A percentile compares a stretch with the other conserved stretches of the same genome.
phyloP scores from a whole-genome alignment of 92 coral and sea anemone species.

The Heliopora coerulea region DNA sequence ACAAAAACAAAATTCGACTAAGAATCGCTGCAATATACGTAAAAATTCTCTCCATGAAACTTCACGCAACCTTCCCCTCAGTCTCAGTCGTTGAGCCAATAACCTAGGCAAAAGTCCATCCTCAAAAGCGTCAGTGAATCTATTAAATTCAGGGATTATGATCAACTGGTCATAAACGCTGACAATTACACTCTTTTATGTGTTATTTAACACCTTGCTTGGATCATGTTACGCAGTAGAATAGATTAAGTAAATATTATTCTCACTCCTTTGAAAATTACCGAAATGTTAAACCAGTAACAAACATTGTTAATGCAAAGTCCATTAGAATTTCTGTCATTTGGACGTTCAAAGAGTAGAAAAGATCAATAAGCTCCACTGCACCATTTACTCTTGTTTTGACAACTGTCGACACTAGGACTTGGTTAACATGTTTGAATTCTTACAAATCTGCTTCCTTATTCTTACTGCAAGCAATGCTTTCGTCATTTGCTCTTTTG shows the following conservation, averaged over 20 bases:
- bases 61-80: not conserved
- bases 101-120: not conserved
- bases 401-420: not conserved
- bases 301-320: not conserved
- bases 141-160: not conserved
- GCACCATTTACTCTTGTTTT: too few relatives aligned
- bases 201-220: not conserved
- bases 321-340: too few relatives aligned
- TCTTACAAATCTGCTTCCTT: too few relatives aligned
- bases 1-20: conserved; percentile 71
- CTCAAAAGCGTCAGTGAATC: not conserved
- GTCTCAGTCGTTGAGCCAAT: not conserved
- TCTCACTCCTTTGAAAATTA: not conserved
- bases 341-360: too few relatives aligned
- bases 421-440: too few relatives aligned
- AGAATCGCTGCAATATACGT: conserved; percentile 82
- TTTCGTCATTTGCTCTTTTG: too few relatives aligned
- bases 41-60: conserved; percentile 80
- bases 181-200: not conserved
- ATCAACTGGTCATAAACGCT: not conserved
- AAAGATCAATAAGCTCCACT: too few relatives aligned
- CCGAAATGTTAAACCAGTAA: not conserved
- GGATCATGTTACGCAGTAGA: conserved; percentile 17
- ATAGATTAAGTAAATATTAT: conserved; percentile 16
- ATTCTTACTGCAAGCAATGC: too few relatives aligned